Evolutionary conservation across 2,797 vertebrate species (phyloP).

Genomic region (Lophius americanus): DNA sequence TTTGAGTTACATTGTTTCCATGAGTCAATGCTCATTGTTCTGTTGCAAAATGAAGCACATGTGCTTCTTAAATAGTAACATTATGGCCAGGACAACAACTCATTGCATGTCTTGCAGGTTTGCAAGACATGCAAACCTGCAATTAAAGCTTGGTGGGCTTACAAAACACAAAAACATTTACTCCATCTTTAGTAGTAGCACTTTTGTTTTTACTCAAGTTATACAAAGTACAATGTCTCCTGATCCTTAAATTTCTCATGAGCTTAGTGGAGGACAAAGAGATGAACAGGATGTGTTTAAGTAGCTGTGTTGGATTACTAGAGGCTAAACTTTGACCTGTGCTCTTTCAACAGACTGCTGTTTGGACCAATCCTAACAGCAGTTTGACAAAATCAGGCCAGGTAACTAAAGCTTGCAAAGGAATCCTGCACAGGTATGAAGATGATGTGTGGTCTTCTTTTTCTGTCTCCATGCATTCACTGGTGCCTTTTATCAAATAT

Average conservation of each 20-base stretch:
- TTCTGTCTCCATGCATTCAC: conserved; percentile 2
- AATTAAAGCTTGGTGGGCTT: conserved; percentile 32
- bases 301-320: conserved; percentile 15
- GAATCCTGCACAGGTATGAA: conserved; percentile 28
- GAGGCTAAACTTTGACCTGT: conserved; percentile 25
- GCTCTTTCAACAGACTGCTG: conserved; percentile 37
- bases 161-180: conserved; percentile 12
- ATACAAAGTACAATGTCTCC: background rate
- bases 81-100: conserved; percentile 26
- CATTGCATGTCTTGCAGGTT: too few species aligned
- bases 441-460: conserved; percentile 32
- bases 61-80: conserved; percentile 22
- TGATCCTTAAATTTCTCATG: conserved; percentile 15
- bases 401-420: conserved; percentile 25
- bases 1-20: conserved; percentile 24
- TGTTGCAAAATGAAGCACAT: conserved; percentile 21
- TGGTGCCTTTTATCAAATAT: conserved; percentile 6
- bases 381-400: conserved; percentile 50
- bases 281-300: conserved; percentile 7
- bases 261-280: conserved; percentile 3
- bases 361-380: conserved; percentile 37
- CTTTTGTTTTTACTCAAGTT: conserved; percentile 16
- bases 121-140: conserved; percentile 30
- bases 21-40: conserved; percentile 37
- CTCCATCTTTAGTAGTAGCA: conserved; percentile 5